phyloP scores from a whole-genome alignment of 2,113 vertebrate genomes.

The Cyanoderma ruficeps region DNA sequence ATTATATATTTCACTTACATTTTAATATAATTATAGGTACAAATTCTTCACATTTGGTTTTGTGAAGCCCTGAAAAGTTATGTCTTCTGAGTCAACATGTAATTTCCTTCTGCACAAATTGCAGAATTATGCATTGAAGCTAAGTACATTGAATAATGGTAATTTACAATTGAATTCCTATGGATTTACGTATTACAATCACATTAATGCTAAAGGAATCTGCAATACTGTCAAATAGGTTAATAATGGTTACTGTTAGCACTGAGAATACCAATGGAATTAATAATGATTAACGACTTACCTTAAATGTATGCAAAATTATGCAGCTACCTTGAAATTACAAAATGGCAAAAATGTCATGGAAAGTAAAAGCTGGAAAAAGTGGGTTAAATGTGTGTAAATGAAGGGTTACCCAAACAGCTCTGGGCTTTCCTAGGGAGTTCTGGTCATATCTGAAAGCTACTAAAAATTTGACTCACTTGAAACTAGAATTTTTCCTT shows the following conservation, averaged over 20 bases:
- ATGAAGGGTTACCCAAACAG: not conserved
- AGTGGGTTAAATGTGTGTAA: not conserved
- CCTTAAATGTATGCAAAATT: constrained; percentile 28
- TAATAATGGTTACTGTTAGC: constrained; percentile 42
- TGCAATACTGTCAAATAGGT: constrained; percentile 47
- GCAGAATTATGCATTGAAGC: constrained; percentile 41
- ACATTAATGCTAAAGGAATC: constrained; percentile 44
- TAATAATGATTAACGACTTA: constrained; percentile 42
- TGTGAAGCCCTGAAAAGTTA: constrained; percentile 33
- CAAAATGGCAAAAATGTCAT: not conserved
- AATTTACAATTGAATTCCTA: constrained; percentile 55
- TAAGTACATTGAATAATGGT: constrained; percentile 33
- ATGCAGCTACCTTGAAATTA: constrained; percentile 42
- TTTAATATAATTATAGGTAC: constrained; percentile 46
- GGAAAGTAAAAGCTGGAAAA: not conserved
- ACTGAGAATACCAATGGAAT: constrained; percentile 5
- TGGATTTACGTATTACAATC: constrained; percentile 56
- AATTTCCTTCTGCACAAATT: constrained; percentile 58
- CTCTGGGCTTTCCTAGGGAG: not conserved
- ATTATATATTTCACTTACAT: constrained; percentile 17
- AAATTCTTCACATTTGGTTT: constrained; percentile 50
- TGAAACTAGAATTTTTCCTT: not conserved
- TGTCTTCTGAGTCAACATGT: constrained; percentile 47
- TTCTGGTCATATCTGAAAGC: not conserved
- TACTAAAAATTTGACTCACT: not conserved